Base-by-base conservation (phyloP, 2,797 vertebrate genomes). In the Decapterus maruadsi region DNA sequence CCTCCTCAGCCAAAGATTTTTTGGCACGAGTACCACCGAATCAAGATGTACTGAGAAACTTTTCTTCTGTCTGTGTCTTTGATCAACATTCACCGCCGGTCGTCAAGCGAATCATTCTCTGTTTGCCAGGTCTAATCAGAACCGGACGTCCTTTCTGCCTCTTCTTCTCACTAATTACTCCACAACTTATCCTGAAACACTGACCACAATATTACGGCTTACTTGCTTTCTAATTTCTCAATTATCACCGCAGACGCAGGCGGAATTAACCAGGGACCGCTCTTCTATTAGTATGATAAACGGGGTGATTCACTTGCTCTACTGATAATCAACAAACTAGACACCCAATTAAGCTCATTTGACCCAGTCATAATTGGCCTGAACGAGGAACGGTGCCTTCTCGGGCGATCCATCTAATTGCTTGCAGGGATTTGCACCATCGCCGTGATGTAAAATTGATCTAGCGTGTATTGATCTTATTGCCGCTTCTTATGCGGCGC, bases 281-380 rank as follows among this genome's bases (percentile, higher is more conserved):
- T 51, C 63, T 46, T 61, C 77, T 60, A 61, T 80, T 57, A 26
- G 60, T 20, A 13, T 68, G 77, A 85, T 77, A 63, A 85, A 78
- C 65, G 16, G 62, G 29, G 43, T 26, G 67, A 78, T 68, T 79
- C 20, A n/a, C 64, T 77, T 45, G 48, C 75, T 55, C 53, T 36
- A 11, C 46, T 38, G 31, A 82, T 85, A 81, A 90, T 89, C 82
- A 83, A 80, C 86, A 80, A 74, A 70, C 58, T 34, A 74, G 72
- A 79, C 71, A 59, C 34, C 70, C 71, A 82, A 85, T 89, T 89
- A 85, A 82, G 71, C 36, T 72, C n/a, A 2, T 80, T 73, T 86
- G 78, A 87, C 82, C 83, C 67, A 7, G 29, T 72, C 75, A 81
- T 90, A 78, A 89, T 90, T 86, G 81, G 74, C 40, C 22, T 64